These are phyloP conservation scores for Capricornis sumatraensis DNA, from an alignment of 2,113 vertebrate genomes.

Conservation along the genomic window DNA sequence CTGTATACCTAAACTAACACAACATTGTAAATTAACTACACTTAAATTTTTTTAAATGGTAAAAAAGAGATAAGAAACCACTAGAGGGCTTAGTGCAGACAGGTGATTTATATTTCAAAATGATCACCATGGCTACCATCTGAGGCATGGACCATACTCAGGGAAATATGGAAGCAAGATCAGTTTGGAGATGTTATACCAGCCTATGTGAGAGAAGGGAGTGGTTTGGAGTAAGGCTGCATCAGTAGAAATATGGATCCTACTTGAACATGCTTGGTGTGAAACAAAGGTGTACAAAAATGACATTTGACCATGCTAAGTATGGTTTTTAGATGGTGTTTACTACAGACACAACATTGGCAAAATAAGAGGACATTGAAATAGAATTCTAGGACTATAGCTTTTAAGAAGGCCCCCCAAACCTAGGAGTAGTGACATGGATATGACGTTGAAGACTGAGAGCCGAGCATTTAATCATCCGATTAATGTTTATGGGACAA, in stretches of 20 bases:
- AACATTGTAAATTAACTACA: neutral
- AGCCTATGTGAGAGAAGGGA: neutral
- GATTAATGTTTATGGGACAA: neutral
- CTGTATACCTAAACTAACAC: neutral
- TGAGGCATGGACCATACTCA: neutral
- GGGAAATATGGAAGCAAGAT: neutral
- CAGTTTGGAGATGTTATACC: neutral
- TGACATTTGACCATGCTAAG: neutral
- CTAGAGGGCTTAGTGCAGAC: neutral
- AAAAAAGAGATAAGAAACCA: neutral
- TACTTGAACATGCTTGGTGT: neutral
- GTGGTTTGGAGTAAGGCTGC: neutral
- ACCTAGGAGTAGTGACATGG: neutral
- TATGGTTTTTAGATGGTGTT: neutral
- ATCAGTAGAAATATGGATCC: neutral
- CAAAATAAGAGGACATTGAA: neutral
- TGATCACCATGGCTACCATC: neutral
- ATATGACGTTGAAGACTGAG: neutral
- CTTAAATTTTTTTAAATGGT: neutral
- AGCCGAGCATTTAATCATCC: neutral
- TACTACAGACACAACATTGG: neutral
- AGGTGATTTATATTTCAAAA: neutral
- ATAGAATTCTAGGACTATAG: neutral
- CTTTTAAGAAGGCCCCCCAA: neutral
- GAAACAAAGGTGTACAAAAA: neutral